These are phyloP conservation scores for Ceratitis capitata DNA, from an alignment of 1,140 invertebrate genomes.

Conservation along the genomic window DNA sequence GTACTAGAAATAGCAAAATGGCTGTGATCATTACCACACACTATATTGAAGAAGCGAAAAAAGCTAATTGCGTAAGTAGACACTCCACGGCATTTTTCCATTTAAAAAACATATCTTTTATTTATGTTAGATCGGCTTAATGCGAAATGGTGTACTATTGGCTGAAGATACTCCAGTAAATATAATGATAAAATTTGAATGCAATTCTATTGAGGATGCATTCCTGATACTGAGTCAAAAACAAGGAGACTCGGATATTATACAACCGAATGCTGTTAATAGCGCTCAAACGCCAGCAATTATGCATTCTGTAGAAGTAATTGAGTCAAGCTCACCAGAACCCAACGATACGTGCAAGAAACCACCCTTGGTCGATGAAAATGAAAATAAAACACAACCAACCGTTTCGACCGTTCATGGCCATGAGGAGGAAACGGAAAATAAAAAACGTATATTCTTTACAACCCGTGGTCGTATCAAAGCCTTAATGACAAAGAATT, in stretches of 20 bases:
- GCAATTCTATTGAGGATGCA: conserved; percentile 77
- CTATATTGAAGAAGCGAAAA: conserved; percentile 92
- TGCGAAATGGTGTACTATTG: conserved; percentile 85
- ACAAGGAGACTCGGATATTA: conserved; percentile 67
- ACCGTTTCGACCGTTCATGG: neutral
- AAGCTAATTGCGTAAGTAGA: conserved; percentile 79
- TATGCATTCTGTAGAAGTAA: conserved; percentile 52
- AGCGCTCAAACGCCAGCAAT: conserved; percentile 40
- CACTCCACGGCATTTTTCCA: neutral
- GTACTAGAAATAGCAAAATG: conserved; percentile 75
- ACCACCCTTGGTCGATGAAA: neutral
- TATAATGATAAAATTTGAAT: conserved; percentile 72
- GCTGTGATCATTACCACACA: conserved; percentile 92
- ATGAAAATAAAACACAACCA: conserved; percentile 33
- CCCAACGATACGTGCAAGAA: conserved; percentile 36
- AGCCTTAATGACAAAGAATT: conserved; percentile 70
- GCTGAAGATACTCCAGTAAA: conserved; percentile 83
- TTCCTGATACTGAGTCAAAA: conserved; percentile 76
- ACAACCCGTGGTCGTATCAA: conserved; percentile 62
- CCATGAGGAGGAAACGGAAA: conserved; percentile 51
- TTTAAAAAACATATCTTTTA: no score
- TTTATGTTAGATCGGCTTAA: conserved; percentile 80
- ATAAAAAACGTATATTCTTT: conserved; percentile 57
- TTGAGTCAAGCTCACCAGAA: conserved; percentile 47
- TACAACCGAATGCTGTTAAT: conserved; percentile 47